A percentile compares a stretch with the other conserved stretches of the same genome.
These are phyloP conservation scores for Thyatira batis DNA, from an alignment of 2,888 invertebrate species.

Conservation along the genomic window DNA sequence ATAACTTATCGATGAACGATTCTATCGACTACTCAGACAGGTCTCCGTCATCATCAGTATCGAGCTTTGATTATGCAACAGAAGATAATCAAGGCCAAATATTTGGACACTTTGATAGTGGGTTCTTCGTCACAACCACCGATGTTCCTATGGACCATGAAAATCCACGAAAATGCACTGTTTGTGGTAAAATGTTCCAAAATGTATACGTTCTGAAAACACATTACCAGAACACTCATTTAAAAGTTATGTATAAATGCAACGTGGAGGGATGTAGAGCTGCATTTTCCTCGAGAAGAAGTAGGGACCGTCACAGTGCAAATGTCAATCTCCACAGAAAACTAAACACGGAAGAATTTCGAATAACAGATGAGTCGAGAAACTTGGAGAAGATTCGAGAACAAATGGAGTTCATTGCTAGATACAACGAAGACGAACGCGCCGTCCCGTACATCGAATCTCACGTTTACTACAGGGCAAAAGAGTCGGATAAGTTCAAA, in stretches of 20 bases:
- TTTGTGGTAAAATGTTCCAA: slow-evolving; percentile 96
- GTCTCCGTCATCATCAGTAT: slow-evolving; percentile 83
- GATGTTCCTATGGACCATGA: slow-evolving; percentile 96
- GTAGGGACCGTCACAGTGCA: slow-evolving; percentile 95
- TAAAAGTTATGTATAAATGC: slow-evolving; percentile 97
- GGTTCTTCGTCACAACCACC: slow-evolving; percentile 86
- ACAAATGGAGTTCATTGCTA: slow-evolving; percentile 90
- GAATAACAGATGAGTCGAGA: slow-evolving; percentile 68
- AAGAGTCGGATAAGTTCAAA: slow-evolving; percentile 65
- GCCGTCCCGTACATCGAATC: slow-evolving; percentile 83
- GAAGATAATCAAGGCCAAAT: slow-evolving; percentile 85
- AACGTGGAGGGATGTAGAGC: slow-evolving; percentile 97
- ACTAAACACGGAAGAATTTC: slow-evolving; percentile 86
- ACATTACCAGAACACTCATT: slow-evolving; percentile 97
- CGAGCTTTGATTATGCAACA: slow-evolving; percentile 80
- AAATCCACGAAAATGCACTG: slow-evolving; percentile 94
- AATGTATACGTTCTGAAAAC: slow-evolving; percentile 96
- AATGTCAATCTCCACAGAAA: slow-evolving; percentile 96
- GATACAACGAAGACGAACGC: slow-evolving; percentile 88
- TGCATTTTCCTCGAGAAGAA: slow-evolving; percentile 95
- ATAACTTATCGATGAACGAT: slow-evolving; percentile 66
- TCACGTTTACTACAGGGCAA: slow-evolving; percentile 65
- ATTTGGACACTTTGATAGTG: slow-evolving; percentile 88
- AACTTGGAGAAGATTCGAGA: slow-evolving; percentile 83
- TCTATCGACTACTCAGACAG: slow-evolving; percentile 74